Evolutionary conservation across 1,140 invertebrate genomes (phyloP).

Genomic region (Camponotus floridanus): DNA sequence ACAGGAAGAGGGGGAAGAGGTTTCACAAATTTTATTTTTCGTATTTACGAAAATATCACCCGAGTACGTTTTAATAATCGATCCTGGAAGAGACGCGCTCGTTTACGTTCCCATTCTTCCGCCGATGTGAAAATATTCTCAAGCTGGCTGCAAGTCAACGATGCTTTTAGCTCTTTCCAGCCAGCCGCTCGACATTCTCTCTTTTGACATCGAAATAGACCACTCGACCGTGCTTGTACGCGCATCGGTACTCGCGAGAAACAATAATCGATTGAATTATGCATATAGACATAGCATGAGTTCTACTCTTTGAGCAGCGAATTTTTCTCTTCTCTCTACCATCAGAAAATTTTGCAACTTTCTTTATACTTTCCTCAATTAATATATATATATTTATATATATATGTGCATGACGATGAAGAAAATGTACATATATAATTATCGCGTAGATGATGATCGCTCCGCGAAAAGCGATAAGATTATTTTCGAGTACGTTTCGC

Average conservation of each 20-base stretch:
- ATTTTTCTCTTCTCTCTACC: background rate
- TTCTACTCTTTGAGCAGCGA: background rate
- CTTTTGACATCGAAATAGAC: slow-evolving; percentile 72
- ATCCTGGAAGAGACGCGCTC: background rate
- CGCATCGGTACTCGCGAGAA: slow-evolving; percentile 9
- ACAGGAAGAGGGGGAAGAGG: no score
- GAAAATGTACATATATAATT: background rate
- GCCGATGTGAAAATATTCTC: slow-evolving; percentile 55
- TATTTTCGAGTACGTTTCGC: slow-evolving; percentile 12
- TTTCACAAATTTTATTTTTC: background rate
- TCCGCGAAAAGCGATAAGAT: background rate
- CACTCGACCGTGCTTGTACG: slow-evolving; percentile 7
- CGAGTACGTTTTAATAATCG: slow-evolving; percentile 12
- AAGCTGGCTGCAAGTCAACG: slow-evolving; percentile 70
- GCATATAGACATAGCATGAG: background rate
- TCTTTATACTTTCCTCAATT: background rate
- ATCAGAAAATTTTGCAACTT: background rate
- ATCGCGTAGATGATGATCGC: background rate
- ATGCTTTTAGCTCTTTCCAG: slow-evolving; percentile 69
- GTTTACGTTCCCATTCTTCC: slow-evolving; percentile 29
- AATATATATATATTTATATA: background rate
- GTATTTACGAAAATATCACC: no score
- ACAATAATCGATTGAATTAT: slow-evolving; percentile 24
- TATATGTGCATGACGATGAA: background rate
- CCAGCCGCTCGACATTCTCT: slow-evolving; percentile 56